Evolutionary conservation across 1,140 invertebrate species (phyloP).

Genomic region (Leptinotarsa defecta): DNA sequence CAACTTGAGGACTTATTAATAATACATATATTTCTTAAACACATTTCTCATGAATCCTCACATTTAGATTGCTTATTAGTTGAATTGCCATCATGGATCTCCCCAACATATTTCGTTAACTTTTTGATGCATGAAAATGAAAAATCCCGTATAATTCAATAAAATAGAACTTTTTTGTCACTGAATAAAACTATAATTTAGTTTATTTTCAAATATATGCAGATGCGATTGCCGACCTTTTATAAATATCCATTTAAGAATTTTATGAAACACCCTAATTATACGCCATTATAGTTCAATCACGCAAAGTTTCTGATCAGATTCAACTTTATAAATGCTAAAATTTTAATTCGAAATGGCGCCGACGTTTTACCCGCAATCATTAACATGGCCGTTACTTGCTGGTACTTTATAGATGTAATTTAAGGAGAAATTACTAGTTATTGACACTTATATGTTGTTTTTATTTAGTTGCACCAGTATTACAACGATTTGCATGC

Average conservation of each 20-base stretch:
- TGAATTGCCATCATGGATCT: too few species aligned
- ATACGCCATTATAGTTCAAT: conserved; percentile 19
- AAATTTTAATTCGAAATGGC: conserved; percentile 17
- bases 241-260: neutral
- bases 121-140: neutral
- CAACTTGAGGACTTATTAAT: too few species aligned
- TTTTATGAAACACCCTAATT: conserved; percentile 12
- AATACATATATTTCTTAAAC: too few species aligned
- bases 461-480: conserved; percentile 14
- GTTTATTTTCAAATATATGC: neutral
- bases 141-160: neutral
- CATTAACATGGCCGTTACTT: conserved; percentile 11
- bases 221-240: conserved; percentile 4
- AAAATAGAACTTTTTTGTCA: neutral
- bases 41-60: too few species aligned
- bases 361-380: conserved; percentile 14
- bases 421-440: conserved; percentile 13
- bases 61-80: too few species aligned
- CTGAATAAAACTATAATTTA: neutral
- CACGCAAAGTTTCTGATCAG: conserved; percentile 26
- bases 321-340: conserved; percentile 8
- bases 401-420: conserved; percentile 10
- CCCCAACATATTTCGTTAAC: neutral
- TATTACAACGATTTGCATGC: conserved; percentile 14
- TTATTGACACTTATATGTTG: conserved; percentile 15